A percentile compares a stretch with the other conserved stretches of the same genome.
Evolutionary conservation across 2,888 invertebrate genomes (phyloP).

Genomic region (Serrognathus titanus): DNA sequence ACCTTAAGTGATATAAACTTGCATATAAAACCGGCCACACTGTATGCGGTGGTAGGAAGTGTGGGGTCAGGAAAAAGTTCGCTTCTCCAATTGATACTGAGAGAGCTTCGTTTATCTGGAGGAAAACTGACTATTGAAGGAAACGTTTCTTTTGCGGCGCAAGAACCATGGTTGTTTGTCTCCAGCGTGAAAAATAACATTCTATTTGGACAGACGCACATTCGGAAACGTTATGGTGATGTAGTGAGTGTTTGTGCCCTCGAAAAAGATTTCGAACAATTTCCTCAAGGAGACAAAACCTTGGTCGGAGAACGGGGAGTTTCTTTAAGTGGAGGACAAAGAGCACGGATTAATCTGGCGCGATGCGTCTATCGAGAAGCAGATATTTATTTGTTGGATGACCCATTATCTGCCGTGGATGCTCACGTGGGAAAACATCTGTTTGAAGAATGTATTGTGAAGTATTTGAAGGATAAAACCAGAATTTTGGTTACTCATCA

Average conservation of each 20-base stretch:
- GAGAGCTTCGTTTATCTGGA: conserved; percentile 61
- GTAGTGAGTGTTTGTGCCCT: conserved; percentile 63
- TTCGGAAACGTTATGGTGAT: conserved; percentile 50
- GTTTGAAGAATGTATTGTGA: conserved; percentile 68
- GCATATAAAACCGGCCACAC: conserved; percentile 49
- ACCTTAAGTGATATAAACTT: conserved; percentile 53
- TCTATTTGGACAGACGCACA: conserved; percentile 66
- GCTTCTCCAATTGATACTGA: conserved; percentile 64
- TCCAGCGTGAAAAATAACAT: conserved; percentile 75
- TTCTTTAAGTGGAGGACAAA: conserved; percentile 76
- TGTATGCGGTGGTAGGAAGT: conserved; percentile 59
- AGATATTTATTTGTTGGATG: conserved; percentile 74
- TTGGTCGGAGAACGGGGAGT: conserved; percentile 76
- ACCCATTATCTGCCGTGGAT: conserved; percentile 78
- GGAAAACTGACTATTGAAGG: conserved; percentile 64
- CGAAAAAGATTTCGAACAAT: conserved; percentile 63
- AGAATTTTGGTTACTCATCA: conserved; percentile 82
- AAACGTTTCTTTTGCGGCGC: conserved; percentile 67
- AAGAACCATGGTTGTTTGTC: conserved; percentile 76
- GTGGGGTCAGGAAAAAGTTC: conserved; percentile 71
- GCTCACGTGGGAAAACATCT: conserved; percentile 71
- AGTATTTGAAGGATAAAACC: conserved; percentile 58
- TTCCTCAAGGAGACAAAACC: conserved; percentile 70
- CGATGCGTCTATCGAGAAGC: conserved; percentile 75
- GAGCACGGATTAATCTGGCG: conserved; percentile 73